Percentiles rank a stretch among this genome's conserved stretches.
These are phyloP conservation scores for Oxyruncus cristatus DNA, from an alignment of 2,113 vertebrate genomes.

Conservation along the genomic window DNA sequence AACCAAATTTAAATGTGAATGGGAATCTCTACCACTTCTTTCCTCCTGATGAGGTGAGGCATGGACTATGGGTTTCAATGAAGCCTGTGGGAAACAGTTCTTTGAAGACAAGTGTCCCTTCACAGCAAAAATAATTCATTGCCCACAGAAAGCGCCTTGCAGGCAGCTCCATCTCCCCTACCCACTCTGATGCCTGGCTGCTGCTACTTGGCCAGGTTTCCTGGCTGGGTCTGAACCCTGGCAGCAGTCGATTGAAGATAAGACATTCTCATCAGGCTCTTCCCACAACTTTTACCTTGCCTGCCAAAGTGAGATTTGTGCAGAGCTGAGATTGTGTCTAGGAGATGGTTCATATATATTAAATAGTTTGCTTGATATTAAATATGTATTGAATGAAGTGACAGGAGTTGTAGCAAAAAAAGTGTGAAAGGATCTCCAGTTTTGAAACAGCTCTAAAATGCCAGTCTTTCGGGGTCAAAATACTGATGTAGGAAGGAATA, in stretches of 20 bases:
- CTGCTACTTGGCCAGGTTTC: background rate
- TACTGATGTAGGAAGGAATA: background rate
- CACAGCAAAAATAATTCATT: background rate
- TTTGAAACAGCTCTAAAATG: background rate
- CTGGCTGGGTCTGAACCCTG: background rate
- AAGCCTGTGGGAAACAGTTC: background rate
- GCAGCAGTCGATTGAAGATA: background rate
- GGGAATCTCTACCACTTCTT: background rate
- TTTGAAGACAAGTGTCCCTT: background rate
- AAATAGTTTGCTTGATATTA: background rate
- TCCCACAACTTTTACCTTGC: background rate
- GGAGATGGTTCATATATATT: background rate
- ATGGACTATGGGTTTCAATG: background rate
- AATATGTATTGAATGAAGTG: background rate
- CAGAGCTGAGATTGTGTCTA: background rate
- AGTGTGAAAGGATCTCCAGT: background rate
- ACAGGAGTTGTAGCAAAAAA: background rate
- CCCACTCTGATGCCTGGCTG: background rate
- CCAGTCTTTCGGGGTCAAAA: background rate
- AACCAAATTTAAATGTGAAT: background rate
- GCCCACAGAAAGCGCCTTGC: background rate
- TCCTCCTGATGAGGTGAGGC: background rate
- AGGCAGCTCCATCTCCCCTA: background rate
- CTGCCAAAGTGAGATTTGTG: background rate
- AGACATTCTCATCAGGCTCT: background rate